Percentiles rank a stretch among this genome's conserved stretches.
These are phyloP conservation scores for Brachionus rubens DNA, from an alignment of 1,140 invertebrate species.

Conservation along the genomic window DNA sequence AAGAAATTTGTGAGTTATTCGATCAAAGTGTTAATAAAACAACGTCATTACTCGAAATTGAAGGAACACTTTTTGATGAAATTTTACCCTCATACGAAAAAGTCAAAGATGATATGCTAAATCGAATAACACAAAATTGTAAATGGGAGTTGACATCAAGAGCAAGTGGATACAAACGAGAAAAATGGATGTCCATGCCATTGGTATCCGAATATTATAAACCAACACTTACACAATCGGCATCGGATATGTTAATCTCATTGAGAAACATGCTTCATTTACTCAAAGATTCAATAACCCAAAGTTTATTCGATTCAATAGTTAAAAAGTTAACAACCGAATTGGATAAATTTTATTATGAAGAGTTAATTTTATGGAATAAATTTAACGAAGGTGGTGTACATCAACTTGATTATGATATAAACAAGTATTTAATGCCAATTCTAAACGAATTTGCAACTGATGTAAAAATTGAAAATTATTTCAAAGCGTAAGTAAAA, in stretches of 20 bases:
- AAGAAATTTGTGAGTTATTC: not conserved
- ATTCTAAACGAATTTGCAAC: slow-evolving; percentile 23
- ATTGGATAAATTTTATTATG: slow-evolving; percentile 39
- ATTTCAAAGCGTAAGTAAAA: slow-evolving; percentile 21
- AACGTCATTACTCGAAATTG: not conserved
- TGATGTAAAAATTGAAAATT: not conserved
- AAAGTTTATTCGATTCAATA: not conserved
- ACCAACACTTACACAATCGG: not conserved
- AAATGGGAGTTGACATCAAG: slow-evolving; percentile 37
- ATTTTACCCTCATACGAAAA: slow-evolving; percentile 28
- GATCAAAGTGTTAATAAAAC: not conserved
- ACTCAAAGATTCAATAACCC: not conserved
- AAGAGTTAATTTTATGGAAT: not conserved
- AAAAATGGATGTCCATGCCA: slow-evolving; percentile 40
- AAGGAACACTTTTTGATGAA: slow-evolving; percentile 37
- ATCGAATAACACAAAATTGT: slow-evolving; percentile 6
- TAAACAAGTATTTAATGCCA: slow-evolving; percentile 29
- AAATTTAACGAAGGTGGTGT: slow-evolving; percentile 35
- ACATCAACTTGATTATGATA: slow-evolving; percentile 15
- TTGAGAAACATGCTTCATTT: slow-evolving; percentile 42
- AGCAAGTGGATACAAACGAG: not conserved
- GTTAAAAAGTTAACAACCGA: slow-evolving; percentile 17
- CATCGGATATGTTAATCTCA: slow-evolving; percentile 41
- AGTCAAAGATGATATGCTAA: slow-evolving; percentile 29
- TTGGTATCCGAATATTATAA: not conserved